Evolutionary conservation across 2,797 vertebrate species (phyloP).

Genomic region (Phrynocephalus vlangalii): DNA sequence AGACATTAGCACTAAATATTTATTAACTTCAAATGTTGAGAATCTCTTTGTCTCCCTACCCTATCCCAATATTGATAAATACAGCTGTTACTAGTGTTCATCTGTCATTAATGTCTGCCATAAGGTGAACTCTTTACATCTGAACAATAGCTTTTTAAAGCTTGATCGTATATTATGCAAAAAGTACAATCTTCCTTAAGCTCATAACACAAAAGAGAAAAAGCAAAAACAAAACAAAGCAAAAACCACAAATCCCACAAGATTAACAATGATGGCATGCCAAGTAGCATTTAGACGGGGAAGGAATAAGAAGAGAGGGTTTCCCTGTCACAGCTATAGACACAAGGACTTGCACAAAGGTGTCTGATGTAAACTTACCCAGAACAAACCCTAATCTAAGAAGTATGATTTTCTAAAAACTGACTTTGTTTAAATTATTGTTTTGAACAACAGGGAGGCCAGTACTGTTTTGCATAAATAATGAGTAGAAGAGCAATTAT

Average conservation of each 20-base stretch:
- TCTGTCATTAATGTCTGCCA: background rate
- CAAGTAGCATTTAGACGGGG: background rate
- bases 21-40: background rate
- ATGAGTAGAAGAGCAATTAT: no score
- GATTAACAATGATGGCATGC: background rate
- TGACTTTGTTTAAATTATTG: no score
- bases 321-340: no score
- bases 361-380: background rate
- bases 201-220: conserved; percentile 12
- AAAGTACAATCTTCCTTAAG: conserved; percentile 34
- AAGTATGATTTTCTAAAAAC: no score
- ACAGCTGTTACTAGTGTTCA: background rate
- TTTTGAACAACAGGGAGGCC: no score
- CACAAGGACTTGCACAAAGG: background rate
- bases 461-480: no score
- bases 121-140: conserved; percentile 6
- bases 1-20: background rate
- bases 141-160: conserved; percentile 5
- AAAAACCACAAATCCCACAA: background rate
- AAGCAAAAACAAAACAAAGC: background rate
- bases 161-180: background rate
- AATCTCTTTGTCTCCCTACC: background rate
- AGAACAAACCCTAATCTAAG: no score
- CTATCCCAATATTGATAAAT: background rate
- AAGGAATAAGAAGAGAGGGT: background rate